Conservation (phyloP, 1,140 invertebrate species). For the Leptinotarsa texana region DNA sequence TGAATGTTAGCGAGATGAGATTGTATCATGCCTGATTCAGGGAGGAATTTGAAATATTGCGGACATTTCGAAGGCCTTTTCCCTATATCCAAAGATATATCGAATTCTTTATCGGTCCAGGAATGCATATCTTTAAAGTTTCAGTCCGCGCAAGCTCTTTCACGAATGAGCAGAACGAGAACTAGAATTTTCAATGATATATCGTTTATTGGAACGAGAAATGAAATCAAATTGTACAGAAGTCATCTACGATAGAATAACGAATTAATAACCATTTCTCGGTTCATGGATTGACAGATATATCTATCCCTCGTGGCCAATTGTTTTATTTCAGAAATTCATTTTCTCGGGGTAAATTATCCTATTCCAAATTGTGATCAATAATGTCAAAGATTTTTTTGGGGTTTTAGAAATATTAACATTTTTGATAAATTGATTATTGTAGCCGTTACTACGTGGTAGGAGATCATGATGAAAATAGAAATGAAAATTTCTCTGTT, state of each 20-base stretch:
- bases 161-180: not conserved
- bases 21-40: slow-evolving; percentile 42
- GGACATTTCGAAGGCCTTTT: slow-evolving; percentile 34
- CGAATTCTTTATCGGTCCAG: slow-evolving; percentile 35
- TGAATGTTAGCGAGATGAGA: slow-evolving; percentile 42
- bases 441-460: too few relatives aligned
- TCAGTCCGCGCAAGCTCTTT: not conserved
- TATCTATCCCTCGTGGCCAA: too few relatives aligned
- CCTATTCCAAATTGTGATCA: too few relatives aligned
- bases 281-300: too few relatives aligned
- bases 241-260: not conserved
- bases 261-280: too few relatives aligned
- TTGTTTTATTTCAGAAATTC: too few relatives aligned
- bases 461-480: too few relatives aligned
- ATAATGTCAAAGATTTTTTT: too few relatives aligned
- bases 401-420: too few relatives aligned
- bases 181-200: not conserved
- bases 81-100: slow-evolving; percentile 39
- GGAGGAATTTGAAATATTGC: slow-evolving; percentile 41
- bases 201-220: not conserved
- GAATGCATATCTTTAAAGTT: slow-evolving; percentile 38
- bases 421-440: too few relatives aligned
- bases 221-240: not conserved
- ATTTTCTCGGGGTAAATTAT: too few relatives aligned
- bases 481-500: too few relatives aligned